Percentiles rank a stretch among this genome's conserved stretches.
phyloP scores from a whole-genome alignment of 2,113 vertebrate genomes.

The Pituophis catenifer region DNA sequence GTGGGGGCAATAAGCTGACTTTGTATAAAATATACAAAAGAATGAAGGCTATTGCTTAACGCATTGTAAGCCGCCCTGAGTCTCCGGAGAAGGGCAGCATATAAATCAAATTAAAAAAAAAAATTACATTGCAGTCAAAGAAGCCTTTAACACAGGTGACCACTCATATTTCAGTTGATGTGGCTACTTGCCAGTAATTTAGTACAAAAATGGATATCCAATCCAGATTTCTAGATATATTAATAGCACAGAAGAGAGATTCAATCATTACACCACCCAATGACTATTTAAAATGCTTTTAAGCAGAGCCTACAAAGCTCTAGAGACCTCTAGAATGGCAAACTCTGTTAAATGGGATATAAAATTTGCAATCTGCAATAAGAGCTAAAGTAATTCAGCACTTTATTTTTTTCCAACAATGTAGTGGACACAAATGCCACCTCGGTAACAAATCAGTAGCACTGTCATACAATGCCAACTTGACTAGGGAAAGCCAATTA shows the following conservation, averaged over 20 bases:
- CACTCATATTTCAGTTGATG: slow-evolving; percentile 41
- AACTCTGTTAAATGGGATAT: slow-evolving; percentile 47
- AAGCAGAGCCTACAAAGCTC: slow-evolving; percentile 54
- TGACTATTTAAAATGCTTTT: slow-evolving; percentile 53
- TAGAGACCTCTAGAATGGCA: slow-evolving; percentile 50
- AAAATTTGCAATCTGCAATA: slow-evolving; percentile 46
- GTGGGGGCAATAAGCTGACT: no score
- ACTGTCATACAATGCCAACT: background rate
- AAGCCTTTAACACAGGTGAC: slow-evolving; percentile 46
- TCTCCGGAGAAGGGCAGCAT: no score
- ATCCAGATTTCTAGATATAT: slow-evolving; percentile 56
- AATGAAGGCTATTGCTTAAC: no score
- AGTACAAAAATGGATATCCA: slow-evolving; percentile 52
- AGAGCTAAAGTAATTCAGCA: slow-evolving; percentile 37
- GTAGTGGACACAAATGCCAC: slow-evolving; percentile 8
- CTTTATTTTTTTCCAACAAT: slow-evolving; percentile 39
- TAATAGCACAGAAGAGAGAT: slow-evolving; percentile 45
- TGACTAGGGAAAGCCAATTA: background rate
- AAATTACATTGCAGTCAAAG: slow-evolving; percentile 29
- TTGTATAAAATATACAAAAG: no score
- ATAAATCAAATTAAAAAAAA: no score
- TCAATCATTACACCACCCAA: slow-evolving; percentile 28
- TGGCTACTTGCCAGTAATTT: slow-evolving; percentile 61
- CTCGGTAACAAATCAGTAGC: slow-evolving; percentile 27
- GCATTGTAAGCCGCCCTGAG: no score